Evolutionary conservation across 2,888 invertebrate genomes (phyloP), one percentile per base, ranked within the genome.

Genomic region (Cantharis nigra): DNA sequence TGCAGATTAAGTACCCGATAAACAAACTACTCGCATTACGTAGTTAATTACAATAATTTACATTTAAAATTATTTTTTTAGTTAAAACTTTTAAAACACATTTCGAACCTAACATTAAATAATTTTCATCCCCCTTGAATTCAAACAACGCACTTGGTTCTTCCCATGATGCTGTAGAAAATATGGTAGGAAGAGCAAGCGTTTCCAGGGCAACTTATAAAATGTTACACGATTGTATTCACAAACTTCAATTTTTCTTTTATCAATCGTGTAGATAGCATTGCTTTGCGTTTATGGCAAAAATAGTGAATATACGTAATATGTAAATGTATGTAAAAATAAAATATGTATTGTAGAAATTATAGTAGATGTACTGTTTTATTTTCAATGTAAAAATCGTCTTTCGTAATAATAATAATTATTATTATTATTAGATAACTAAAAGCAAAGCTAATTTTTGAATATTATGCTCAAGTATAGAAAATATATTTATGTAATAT

Each of bases 171-270:
- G 75, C 80, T 80, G 78, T 76, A 78, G 75, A 80, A 80, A 71
- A 71, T 77, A 76, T 79, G 79, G 78, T 76, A 78, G 75, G 81
- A 80, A 71, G 75, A 71, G 70, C 65, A 67, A 71, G 28, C 69
- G 82, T 82, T 81, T 77, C 81, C 81, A 81, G 72, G 81, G 82
- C 76, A 82, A 82, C 82, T 76, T 78, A 80, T 79, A 77, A 71
- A 81, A 78, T 80, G 76, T 78, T 78, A 33, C 70, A 72, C 69
- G 78, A 81, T 81, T 82, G 78, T 80, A 76, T 77, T 63, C 72
- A 65, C 30, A 9, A 67, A 67, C 65, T 67, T 67, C 23, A 49
- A n/a, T 49, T 49, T 49, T 49, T 49, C 49, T 49, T 49, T 49
- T 49, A 49, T 49, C 49, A 49, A 49, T 49, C 49, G n/a, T 49